Evolutionary conservation across 2,797 vertebrate species (phyloP).

Genomic region (Microcaecilia unicolor): DNA sequence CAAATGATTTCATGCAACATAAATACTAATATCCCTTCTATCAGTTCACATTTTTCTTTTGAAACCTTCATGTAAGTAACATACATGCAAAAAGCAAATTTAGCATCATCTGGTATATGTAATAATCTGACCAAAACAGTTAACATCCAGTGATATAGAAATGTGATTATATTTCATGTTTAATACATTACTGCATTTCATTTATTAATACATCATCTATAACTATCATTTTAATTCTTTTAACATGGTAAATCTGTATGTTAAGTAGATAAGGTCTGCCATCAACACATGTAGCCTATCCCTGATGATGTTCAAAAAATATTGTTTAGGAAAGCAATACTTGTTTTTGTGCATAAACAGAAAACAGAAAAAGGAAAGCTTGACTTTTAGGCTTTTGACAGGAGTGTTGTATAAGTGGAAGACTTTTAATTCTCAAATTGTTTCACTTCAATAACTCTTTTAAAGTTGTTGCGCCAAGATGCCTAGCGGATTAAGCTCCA

Average conservation of each 20-base stretch:
- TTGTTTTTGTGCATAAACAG: conserved; percentile 44
- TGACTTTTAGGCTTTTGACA: conserved; percentile 88
- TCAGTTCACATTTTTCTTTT: background rate
- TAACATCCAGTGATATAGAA: conserved; percentile 11
- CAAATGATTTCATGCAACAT: background rate
- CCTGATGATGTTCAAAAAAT: conserved; percentile 36
- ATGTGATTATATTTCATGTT: conserved; percentile 17
- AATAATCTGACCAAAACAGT: background rate
- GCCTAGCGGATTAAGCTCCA: conserved; percentile 99
- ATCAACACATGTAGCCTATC: conserved; percentile 31
- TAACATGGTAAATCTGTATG: conserved; percentile 31
- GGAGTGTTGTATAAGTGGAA: conserved; percentile 97
- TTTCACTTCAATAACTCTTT: conserved; percentile 99
- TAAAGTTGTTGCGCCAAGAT: conserved; percentile 99
- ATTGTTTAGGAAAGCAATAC: conserved; percentile 37
- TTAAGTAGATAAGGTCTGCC: conserved; percentile 30
- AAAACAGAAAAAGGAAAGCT: conserved; percentile 50
- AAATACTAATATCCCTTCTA: background rate
- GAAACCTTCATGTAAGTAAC: conserved; percentile 1
- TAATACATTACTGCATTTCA: conserved; percentile 8
- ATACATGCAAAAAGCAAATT: too few species aligned
- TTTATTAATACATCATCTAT: conserved; percentile 20
- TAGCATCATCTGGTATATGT: background rate
- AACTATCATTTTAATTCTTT: conserved; percentile 27
- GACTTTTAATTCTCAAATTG: conserved; percentile 99